These are phyloP conservation scores for Pluvialis apricaria DNA, from an alignment of 2,113 vertebrate species.

Conservation along the genomic window DNA sequence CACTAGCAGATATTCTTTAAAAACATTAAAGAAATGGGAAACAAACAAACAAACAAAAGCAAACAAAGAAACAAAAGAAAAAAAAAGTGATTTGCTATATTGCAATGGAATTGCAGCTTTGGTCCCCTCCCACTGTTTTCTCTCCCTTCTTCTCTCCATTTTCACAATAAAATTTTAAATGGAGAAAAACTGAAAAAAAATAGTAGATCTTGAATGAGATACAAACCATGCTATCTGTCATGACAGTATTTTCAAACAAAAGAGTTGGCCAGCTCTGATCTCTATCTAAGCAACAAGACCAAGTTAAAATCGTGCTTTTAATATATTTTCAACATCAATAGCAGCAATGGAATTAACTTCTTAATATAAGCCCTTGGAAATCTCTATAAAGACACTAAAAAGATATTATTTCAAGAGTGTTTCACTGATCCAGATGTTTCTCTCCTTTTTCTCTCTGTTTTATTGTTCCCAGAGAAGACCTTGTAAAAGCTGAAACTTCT, in stretches of 20 bases:
- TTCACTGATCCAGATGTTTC: constrained; percentile 60
- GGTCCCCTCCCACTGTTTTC: background rate
- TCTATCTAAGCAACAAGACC: background rate
- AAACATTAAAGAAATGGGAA: background rate
- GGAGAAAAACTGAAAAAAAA: background rate
- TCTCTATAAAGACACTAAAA: constrained; percentile 24
- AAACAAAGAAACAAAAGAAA: too few relatives aligned
- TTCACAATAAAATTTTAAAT: background rate
- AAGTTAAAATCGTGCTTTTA: background rate
- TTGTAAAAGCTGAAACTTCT: constrained; percentile 19
- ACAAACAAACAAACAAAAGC: background rate
- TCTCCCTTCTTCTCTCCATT: background rate
- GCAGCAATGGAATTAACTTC: constrained; percentile 26
- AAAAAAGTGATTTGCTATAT: background rate
- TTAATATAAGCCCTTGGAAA: constrained; percentile 2
- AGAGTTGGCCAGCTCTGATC: background rate
- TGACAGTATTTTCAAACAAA: background rate
- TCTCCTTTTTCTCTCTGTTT: constrained; percentile 18
- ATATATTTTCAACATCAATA: constrained; percentile 32
- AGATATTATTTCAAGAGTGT: constrained; percentile 30
- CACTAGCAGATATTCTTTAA: background rate
- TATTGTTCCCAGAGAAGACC: constrained; percentile 39
- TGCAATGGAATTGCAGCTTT: background rate
- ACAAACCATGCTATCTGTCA: background rate
- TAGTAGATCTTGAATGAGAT: background rate